Base-by-base conservation (phyloP, 2,113 vertebrate species). In the Oenanthe melanoleuca region DNA sequence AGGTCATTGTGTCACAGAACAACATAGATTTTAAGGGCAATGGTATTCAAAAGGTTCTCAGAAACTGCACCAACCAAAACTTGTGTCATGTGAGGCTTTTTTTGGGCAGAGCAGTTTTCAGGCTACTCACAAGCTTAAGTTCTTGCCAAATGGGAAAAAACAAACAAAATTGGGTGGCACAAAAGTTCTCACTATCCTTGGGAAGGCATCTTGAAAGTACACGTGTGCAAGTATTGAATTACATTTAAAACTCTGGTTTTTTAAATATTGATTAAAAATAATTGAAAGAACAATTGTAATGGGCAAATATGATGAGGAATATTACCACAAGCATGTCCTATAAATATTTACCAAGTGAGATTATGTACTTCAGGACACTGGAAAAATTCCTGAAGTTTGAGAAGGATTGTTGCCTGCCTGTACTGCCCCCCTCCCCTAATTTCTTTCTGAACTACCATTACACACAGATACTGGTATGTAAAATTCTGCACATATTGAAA, bases 371-470 rank as follows among this genome's bases (percentile, higher is more conserved):
- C 14, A 49, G 12, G 18, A 74, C 21, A 21, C 12, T 25, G 7
- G 11, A 83, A 49, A 49, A 49, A 65, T 3, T 64, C 9, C 34
- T 16, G 38, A 38, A 33, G 20, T 59, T 34, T 50, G 5, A 13
- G 33, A 86, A 14, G 8, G 8, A 8, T 9, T 63, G 5, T 20
- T 69, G 25, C 44, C 19, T 28, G 25, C 14, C 6, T 40, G 5
- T 23, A 12, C 3, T 4, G 1, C 6, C 2, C 2, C 3, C 1
- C 9, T 5, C 2, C 4, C 2, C 5, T 14, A 19, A 0, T 45
- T 86, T 69, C 40, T 14, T 72, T 50, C 31, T 44, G 5, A 64
- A 23, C 6, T 82, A 19, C 19, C 26, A 71, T 55, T 11, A 44
- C 16, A 52, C 11, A 53, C 4, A 64, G 40, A 44, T 11, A 49